phyloP scores from a whole-genome alignment of 2,888 invertebrate genomes.

The Tiliacea citrago region DNA sequence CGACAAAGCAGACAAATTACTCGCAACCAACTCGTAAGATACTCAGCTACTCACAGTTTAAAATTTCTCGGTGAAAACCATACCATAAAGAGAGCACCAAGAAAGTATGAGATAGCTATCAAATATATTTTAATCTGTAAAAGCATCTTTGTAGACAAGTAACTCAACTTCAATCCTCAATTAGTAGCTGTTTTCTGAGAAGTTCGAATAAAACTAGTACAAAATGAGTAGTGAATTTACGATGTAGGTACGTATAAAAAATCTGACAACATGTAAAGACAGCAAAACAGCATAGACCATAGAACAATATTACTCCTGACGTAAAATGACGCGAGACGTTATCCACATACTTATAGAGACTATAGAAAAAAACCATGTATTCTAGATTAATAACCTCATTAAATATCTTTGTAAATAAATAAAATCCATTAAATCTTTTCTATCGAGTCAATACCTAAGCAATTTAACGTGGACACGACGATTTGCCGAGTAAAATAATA shows the following conservation, averaged over 20 bases:
- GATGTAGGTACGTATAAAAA: conserved; percentile 22
- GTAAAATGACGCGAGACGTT: neutral
- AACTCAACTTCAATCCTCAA: conserved; percentile 21
- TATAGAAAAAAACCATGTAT: neutral
- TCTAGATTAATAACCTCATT: neutral
- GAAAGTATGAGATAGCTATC: conserved; percentile 79
- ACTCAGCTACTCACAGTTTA: conserved; percentile 75
- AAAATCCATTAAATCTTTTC: neutral
- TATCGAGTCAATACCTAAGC: too few relatives aligned
- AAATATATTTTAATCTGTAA: conserved; percentile 85
- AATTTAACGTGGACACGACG: too few relatives aligned
- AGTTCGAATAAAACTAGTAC: conserved; percentile 38
- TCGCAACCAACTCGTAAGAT: neutral
- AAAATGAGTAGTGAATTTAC: conserved; percentile 25
- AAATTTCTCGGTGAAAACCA: conserved; percentile 86
- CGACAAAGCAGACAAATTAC: neutral
- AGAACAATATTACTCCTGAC: too few relatives aligned
- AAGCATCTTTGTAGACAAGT: conserved; percentile 74
- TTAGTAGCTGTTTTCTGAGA: neutral
- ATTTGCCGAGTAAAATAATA: too few relatives aligned
- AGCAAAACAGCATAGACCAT: neutral
- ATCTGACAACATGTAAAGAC: conserved; percentile 36
- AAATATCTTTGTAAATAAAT: neutral
- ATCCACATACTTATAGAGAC: neutral
- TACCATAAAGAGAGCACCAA: conserved; percentile 82